Evolutionary conservation across 2,113 vertebrate genomes (phyloP).

Genomic region (Campylomormyrus tamandua): DNA sequence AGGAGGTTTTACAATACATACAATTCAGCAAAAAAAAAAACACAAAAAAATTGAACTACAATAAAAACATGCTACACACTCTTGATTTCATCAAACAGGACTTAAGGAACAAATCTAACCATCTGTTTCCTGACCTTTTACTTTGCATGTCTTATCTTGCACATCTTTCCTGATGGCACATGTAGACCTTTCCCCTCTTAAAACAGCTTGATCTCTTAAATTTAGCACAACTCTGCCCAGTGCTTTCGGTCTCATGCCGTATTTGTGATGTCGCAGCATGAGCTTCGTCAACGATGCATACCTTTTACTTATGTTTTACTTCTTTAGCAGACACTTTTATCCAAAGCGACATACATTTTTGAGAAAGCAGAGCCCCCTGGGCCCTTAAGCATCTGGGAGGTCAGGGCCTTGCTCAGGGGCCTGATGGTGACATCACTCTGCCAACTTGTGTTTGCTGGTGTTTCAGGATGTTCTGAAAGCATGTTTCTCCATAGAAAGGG

Average conservation of each 20-base stretch:
- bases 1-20: neutral
- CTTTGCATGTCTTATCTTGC: neutral
- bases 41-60: neutral
- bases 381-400: neutral
- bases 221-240: neutral
- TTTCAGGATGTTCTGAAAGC: neutral
- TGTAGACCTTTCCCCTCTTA: neutral
- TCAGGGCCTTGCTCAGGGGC: neutral
- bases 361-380: neutral
- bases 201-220: neutral
- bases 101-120: neutral
- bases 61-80: neutral
- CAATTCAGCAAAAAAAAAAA: neutral
- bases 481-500: neutral
- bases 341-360: neutral
- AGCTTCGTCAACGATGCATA: neutral
- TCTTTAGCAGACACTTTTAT: neutral
- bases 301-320: neutral
- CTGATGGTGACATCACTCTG: neutral
- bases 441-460: neutral
- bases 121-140: neutral
- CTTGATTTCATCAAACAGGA: neutral
- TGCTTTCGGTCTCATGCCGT: neutral
- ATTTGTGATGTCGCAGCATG: neutral
- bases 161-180: neutral